A percentile compares a stretch with the other conserved stretches of the same genome.
phyloP scores from a whole-genome alignment of 2,113 vertebrate species.

The Calyptommatus sinebrachiatus region DNA sequence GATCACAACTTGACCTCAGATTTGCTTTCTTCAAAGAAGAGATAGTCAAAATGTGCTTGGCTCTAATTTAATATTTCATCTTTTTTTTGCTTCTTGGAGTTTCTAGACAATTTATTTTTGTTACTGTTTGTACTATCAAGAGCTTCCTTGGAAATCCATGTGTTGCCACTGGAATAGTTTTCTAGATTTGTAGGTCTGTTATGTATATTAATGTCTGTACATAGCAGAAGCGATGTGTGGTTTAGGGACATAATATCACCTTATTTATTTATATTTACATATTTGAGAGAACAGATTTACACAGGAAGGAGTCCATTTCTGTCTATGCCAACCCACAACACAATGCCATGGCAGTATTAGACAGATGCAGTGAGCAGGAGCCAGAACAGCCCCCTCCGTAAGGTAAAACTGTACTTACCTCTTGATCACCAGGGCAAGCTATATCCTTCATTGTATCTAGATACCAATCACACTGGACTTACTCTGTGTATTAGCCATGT shows the following conservation, averaged over 20 bases:
- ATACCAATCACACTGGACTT: no score
- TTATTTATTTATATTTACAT: not conserved
- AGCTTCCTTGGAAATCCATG: not conserved
- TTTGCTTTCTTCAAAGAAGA: constrained; percentile 42
- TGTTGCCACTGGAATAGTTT: not conserved
- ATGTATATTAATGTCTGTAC: not conserved
- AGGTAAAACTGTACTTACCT: no score
- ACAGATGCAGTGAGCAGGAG: no score
- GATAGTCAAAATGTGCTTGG: constrained; percentile 36
- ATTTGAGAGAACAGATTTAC: no score
- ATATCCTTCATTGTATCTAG: no score
- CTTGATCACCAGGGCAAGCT: no score
- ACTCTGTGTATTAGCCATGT: no score
- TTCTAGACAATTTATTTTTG: not conserved
- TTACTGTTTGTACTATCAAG: not conserved
- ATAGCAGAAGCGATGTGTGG: not conserved
- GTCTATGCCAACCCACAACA: no score
- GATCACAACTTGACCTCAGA: constrained; percentile 33
- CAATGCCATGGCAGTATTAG: no score
- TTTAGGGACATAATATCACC: not conserved
- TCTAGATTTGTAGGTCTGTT: not conserved
- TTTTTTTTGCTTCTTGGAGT: not conserved
- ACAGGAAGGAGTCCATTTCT: no score
- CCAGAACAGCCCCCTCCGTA: no score
- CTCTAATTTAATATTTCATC: constrained; percentile 2